phyloP scores from a whole-genome alignment of 2,888 invertebrate genomes.

The Poecilus cupreus region DNA sequence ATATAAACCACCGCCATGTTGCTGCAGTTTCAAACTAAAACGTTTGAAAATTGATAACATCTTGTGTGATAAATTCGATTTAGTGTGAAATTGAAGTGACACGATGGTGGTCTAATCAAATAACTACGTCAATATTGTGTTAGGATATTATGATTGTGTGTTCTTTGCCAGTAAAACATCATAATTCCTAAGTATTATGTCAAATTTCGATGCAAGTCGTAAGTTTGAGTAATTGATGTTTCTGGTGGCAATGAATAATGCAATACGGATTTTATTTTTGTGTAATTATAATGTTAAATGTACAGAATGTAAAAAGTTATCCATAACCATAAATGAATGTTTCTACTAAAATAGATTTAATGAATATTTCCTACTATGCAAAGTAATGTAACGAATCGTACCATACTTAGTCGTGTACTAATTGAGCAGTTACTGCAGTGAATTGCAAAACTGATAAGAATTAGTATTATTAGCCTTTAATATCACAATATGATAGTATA shows the following conservation, averaged over 20 bases:
- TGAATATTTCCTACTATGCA: conserved; percentile 37
- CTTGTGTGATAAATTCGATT: no score
- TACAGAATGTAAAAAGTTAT: conserved; percentile 44
- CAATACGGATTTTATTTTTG: not conserved
- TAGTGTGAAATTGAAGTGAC: no score
- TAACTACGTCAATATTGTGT: not conserved
- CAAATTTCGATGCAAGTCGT: not conserved
- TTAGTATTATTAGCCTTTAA: conserved; percentile 47
- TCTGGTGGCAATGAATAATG: conserved; percentile 9
- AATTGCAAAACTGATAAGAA: conserved; percentile 17
- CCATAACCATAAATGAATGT: conserved; percentile 37
- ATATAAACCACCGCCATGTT: no score
- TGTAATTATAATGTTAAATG: conserved; percentile 15
- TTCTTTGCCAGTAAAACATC: conserved; percentile 6
- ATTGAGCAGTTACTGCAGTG: conserved; percentile 22
- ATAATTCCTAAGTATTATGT: conserved; percentile 20
- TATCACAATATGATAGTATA: conserved; percentile 41
- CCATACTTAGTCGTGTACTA: conserved; percentile 34
- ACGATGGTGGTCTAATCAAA: no score
- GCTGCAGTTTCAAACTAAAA: no score
- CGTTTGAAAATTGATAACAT: no score
- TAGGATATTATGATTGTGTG: not conserved
- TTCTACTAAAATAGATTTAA: conserved; percentile 40
- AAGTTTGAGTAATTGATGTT: not conserved
- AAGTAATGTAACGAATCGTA: conserved; percentile 36